Conservation (phyloP, 2,888 invertebrate species). For the Uropetala carovei region DNA sequence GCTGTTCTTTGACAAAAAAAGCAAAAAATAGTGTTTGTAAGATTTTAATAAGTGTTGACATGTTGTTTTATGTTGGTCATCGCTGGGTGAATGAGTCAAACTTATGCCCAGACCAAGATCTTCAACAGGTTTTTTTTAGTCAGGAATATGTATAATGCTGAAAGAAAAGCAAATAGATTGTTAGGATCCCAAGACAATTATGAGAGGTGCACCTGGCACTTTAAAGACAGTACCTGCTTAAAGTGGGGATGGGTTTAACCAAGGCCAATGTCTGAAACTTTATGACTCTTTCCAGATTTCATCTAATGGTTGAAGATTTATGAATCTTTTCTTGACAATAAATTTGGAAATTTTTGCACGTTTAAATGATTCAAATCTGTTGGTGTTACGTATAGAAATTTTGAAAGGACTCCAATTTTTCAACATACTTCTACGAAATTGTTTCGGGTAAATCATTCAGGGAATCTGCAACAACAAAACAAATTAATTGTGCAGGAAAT, state of each 20-base stretch:
- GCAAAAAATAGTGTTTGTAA: conserved; percentile 60
- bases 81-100: conserved; percentile 51
- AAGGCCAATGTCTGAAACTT: conserved; percentile 34
- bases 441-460: conserved; percentile 6
- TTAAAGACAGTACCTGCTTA: conserved; percentile 57
- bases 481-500: background rate
- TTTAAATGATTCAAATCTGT: background rate
- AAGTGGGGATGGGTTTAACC: conserved; percentile 50
- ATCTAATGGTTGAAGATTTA: background rate
- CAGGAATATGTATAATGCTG: conserved; percentile 15
- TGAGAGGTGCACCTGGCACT: conserved; percentile 23
- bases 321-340: background rate
- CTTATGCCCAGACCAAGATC: conserved; percentile 27
- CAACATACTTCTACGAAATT: background rate
- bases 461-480: background rate
- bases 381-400: background rate
- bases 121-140: conserved; percentile 18
- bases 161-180: background rate
- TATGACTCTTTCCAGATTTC: background rate
- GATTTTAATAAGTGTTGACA: conserved; percentile 61
- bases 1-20: conserved; percentile 58
- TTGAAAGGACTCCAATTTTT: background rate
- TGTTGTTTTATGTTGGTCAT: conserved; percentile 58
- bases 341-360: conserved; percentile 9
- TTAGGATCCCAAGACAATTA: conserved; percentile 4